A percentile compares a stretch with the other conserved stretches of the same genome.
Conservation (phyloP, 2,797 vertebrate species). For the Sebastes reedi region DNA sequence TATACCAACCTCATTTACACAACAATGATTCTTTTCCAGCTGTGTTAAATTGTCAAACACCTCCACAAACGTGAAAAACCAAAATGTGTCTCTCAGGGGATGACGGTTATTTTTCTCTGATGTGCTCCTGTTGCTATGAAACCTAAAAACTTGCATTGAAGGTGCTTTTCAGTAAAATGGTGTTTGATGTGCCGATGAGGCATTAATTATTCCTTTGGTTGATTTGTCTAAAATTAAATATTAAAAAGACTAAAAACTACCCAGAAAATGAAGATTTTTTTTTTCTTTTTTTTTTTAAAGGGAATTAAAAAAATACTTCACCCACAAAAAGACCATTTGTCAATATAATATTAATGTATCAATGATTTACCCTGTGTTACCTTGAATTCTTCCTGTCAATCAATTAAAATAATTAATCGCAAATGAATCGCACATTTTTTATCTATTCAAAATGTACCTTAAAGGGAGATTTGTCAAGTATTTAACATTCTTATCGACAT, state of each 20-base stretch:
- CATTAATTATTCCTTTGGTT: not conserved
- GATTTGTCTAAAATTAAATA: not conserved
- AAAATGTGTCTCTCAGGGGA: not conserved
- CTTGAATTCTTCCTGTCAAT: not conserved
- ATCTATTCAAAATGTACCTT: too few species aligned
- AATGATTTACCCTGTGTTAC: not conserved
- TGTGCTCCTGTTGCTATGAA: not conserved
- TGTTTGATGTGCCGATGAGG: not conserved
- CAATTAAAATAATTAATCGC: too few species aligned
- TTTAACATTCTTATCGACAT: too few species aligned
- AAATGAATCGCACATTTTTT: too few species aligned
- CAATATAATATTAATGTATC: not conserved
- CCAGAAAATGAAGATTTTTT: too few species aligned
- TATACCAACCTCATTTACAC: not conserved
- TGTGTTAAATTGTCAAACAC: constrained; percentile 1
- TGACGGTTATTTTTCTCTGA: not conserved
- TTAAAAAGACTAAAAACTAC: not conserved
- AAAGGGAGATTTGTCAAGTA: too few species aligned
- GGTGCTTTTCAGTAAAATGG: not conserved
- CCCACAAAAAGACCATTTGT: not conserved
- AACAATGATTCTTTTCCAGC: not conserved
- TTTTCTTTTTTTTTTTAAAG: too few species aligned
- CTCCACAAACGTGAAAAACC: not conserved
- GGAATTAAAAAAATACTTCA: not conserved
- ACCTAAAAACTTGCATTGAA: not conserved